Evolutionary conservation across 2,888 invertebrate genomes (phyloP).

Genomic region (Leptinotarsa haldemani): DNA sequence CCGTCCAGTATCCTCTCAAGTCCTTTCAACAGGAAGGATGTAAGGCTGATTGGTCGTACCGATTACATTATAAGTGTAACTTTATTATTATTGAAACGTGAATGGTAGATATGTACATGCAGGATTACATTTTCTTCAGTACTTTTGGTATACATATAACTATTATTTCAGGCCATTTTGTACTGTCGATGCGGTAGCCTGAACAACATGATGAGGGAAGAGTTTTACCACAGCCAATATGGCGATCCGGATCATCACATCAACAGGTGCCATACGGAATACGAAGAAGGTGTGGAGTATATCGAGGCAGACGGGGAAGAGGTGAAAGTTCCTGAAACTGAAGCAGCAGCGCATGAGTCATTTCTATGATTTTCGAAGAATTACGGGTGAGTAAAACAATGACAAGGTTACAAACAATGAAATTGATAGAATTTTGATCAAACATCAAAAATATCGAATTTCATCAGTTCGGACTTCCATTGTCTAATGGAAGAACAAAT

Average conservation of each 20-base stretch:
- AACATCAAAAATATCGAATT: too few relatives aligned
- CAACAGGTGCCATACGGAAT: conserved; percentile 65
- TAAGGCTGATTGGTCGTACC: too few relatives aligned
- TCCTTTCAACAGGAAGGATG: too few relatives aligned
- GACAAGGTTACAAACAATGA: too few relatives aligned
- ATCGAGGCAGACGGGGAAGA: conserved; percentile 74
- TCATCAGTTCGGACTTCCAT: too few relatives aligned
- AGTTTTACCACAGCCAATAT: conserved; percentile 92
- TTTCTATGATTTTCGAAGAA: conserved; percentile 63
- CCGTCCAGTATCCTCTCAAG: too few relatives aligned
- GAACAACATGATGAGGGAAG: conserved; percentile 93
- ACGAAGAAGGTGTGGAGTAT: conserved; percentile 75
- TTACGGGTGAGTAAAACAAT: not conserved
- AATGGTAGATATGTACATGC: too few relatives aligned
- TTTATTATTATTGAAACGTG: too few relatives aligned
- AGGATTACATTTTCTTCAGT: not conserved
- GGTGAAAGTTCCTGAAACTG: conserved; percentile 70
- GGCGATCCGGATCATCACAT: conserved; percentile 81
- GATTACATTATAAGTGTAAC: too few relatives aligned
- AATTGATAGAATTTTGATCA: too few relatives aligned
- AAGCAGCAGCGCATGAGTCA: conserved; percentile 63
- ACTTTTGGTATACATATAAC: not conserved
- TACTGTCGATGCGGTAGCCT: conserved; percentile 90
- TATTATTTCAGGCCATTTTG: conserved; percentile 80
- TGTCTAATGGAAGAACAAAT: too few relatives aligned